These are phyloP conservation scores for Oxygymnocypris stewartii DNA, from an alignment of 2,113 vertebrate genomes.

Conservation along the genomic window DNA sequence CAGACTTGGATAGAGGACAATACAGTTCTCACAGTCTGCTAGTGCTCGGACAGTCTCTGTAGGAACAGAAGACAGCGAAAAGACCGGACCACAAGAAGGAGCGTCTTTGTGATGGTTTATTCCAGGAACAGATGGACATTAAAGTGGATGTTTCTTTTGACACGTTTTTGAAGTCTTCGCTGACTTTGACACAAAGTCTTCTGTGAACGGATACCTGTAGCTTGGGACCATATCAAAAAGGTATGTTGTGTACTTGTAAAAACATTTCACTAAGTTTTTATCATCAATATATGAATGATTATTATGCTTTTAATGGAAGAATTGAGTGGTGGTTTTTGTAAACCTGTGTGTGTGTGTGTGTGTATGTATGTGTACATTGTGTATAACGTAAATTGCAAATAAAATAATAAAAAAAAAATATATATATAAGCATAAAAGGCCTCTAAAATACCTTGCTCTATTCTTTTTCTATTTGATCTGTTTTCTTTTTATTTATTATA, in stretches of 20 bases:
- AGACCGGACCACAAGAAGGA: not conserved
- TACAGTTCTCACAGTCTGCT: slow-evolving; percentile 51
- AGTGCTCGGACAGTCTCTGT: slow-evolving; percentile 69
- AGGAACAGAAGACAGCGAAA: slow-evolving; percentile 62
- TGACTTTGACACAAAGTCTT: slow-evolving; percentile 18
- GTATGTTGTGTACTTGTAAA: not conserved
- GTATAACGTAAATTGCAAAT: no score
- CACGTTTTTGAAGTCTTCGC: slow-evolving; percentile 3
- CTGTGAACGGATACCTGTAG: slow-evolving; percentile 19
- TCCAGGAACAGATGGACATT: slow-evolving; percentile 52
- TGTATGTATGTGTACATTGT: no score
- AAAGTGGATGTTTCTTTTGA: slow-evolving; percentile 54
- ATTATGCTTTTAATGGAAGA: not conserved
- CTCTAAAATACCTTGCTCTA: no score
- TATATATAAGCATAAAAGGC: no score
- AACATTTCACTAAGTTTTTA: not conserved
- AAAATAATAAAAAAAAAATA: no score
- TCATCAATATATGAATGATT: not conserved
- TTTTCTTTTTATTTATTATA: no score
- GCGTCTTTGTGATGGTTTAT: slow-evolving; percentile 61
- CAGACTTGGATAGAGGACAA: slow-evolving; percentile 61
- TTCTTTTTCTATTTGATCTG: no score
- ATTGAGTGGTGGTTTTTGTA: not conserved
- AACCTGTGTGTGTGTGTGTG: not conserved
- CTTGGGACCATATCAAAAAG: slow-evolving; percentile 7